Percentiles rank a stretch among this genome's conserved stretches.
Conservation (phyloP, 2,888 invertebrate genomes). For the Pherbina coryleti region DNA sequence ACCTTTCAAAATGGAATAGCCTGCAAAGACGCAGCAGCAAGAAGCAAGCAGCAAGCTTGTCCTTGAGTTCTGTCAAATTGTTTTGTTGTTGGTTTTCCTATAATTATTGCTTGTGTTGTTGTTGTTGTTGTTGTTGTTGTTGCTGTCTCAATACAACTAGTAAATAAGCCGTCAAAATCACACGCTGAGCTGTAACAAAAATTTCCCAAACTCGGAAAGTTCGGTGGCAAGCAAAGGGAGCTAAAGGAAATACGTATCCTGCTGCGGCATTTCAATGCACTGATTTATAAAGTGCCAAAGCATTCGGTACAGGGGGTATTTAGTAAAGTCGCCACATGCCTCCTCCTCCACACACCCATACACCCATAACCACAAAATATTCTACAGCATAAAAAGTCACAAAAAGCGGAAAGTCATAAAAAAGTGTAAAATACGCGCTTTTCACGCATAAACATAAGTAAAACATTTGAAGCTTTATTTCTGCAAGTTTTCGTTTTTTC, state of each 20-base stretch:
- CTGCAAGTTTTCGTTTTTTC: neutral
- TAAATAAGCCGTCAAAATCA: conserved; percentile 18
- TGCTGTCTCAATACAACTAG: neutral
- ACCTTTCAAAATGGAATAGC: neutral
- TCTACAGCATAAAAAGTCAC: too few species aligned
- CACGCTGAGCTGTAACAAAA: conserved; percentile 12
- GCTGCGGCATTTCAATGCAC: neutral
- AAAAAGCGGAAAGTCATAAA: neutral
- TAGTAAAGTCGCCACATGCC: neutral
- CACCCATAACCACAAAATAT: too few species aligned
- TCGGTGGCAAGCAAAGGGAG: too few species aligned
- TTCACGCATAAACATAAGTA: conserved; percentile 9
- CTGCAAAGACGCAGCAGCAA: too few species aligned
- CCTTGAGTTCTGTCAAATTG: neutral
- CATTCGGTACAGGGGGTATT: neutral
- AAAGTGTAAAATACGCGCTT: conserved; percentile 6
- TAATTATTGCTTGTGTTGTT: neutral
- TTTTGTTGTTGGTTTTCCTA: neutral
- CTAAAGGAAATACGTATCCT: neutral
- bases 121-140: neutral
- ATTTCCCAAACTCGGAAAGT: neutral
- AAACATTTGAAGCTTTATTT: neutral
- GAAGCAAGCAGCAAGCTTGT: neutral
- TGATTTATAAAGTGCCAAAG: too few species aligned
- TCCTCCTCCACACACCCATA: too few species aligned